These are phyloP conservation scores for Drosophila mulleri DNA, from an alignment of 2,888 invertebrate species.

Conservation along the genomic window DNA sequence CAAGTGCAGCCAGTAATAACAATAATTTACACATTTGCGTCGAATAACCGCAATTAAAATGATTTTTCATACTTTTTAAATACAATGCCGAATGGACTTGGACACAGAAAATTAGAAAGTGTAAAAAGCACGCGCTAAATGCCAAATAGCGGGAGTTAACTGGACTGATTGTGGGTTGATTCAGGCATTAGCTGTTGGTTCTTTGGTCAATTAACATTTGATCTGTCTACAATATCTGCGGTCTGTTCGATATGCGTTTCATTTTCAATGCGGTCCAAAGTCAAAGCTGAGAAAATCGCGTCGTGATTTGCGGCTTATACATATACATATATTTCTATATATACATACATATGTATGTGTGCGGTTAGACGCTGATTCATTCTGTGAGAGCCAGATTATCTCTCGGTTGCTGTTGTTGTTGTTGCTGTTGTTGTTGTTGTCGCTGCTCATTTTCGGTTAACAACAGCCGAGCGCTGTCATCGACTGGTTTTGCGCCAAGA, in stretches of 20 bases:
- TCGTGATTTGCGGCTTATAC: constrained; percentile 51
- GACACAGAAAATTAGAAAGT: constrained; percentile 69
- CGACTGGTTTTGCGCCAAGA: constrained; percentile 71
- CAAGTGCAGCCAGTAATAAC: constrained; percentile 33
- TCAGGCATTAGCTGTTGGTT: constrained; percentile 32
- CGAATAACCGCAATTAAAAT: constrained; percentile 39
- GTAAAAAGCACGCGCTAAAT: constrained; percentile 31
- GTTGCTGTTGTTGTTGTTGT: constrained; percentile 22
- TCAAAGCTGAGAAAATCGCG: constrained; percentile 63
- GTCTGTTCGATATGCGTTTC: constrained; percentile 33
- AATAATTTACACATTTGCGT: constrained; percentile 16
- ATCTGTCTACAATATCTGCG: background rate
- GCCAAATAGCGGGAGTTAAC: background rate
- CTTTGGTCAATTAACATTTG: constrained; percentile 39
- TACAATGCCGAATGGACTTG: constrained; percentile 27
- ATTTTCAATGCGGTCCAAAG: constrained; percentile 52
- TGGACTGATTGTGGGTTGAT: too few species aligned
- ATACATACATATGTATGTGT: background rate
- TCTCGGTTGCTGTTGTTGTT: constrained; percentile 16
- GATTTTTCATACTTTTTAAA: constrained; percentile 1
- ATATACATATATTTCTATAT: background rate
- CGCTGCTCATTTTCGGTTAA: constrained; percentile 39
- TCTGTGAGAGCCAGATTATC: constrained; percentile 52
- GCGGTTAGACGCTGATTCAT: constrained; percentile 55
- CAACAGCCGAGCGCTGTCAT: constrained; percentile 44